A percentile compares a stretch with the other conserved stretches of the same genome.
phyloP scores from a whole-genome alignment of 2,797 vertebrate species.

The Helostoma temminkii region DNA sequence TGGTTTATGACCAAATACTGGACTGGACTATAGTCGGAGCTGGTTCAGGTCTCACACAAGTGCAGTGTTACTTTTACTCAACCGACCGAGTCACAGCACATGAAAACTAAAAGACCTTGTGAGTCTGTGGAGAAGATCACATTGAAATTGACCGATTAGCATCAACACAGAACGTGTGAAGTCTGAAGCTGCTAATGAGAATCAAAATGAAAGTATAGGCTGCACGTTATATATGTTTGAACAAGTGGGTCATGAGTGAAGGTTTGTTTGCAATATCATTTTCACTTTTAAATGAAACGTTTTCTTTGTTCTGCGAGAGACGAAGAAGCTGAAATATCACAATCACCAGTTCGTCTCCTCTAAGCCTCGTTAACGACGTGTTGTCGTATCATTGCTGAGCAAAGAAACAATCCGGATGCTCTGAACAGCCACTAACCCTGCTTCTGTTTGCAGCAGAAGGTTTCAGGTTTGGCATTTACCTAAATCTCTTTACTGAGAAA shows the following conservation, averaged over 20 bases:
- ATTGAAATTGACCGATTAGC: constrained; percentile 27
- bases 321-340: not conserved
- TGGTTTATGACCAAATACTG: too few relatives aligned
- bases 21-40: too few relatives aligned
- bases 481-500: constrained; percentile 22
- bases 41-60: too few relatives aligned
- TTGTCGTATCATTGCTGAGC: not conserved
- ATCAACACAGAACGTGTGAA: not conserved
- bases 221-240: too few relatives aligned
- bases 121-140: constrained; percentile 9
- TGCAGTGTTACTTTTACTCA: constrained; percentile 6
- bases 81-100: not conserved
- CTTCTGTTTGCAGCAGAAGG: constrained; percentile 26
- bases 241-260: too few relatives aligned
- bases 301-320: not conserved
- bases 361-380: not conserved
- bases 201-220: too few relatives aligned
- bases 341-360: not conserved
- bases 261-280: not conserved
- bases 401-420: not conserved
- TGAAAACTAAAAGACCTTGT: not conserved
- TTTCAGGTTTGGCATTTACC: constrained; percentile 32
- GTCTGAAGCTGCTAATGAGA: too few relatives aligned
- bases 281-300: not conserved
- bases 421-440: not conserved